These are phyloP conservation scores for Gymnocypris eckloni DNA, from an alignment of 2,797 vertebrate genomes.

Conservation along the genomic window DNA sequence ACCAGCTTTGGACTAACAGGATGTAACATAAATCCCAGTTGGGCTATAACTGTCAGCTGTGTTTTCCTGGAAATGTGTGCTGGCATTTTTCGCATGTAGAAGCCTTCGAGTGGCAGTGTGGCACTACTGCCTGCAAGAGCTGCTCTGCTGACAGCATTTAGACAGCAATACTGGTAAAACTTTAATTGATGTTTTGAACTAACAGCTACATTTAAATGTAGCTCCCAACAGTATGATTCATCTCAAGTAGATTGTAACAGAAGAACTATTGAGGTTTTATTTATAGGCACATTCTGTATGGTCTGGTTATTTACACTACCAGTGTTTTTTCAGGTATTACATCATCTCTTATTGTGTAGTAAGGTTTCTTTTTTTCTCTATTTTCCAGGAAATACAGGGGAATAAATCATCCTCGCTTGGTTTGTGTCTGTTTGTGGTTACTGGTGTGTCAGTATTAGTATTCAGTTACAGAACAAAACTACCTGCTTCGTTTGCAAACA, in stretches of 20 bases:
- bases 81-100: conserved; percentile 46
- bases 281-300: neutral
- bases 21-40: conserved; percentile 58
- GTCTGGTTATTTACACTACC: neutral
- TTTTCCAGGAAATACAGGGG: neutral
- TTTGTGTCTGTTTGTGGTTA: neutral
- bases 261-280: conserved; percentile 1
- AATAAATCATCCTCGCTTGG: neutral
- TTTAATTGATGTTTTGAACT: conserved; percentile 1
- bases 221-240: neutral
- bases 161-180: neutral
- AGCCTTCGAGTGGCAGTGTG: conserved; percentile 32
- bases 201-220: neutral
- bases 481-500: conserved; percentile 4
- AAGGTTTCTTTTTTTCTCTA: no score
- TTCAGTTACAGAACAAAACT: neutral
- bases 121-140: conserved; percentile 27
- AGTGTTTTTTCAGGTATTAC: neutral
- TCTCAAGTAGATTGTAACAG: neutral
- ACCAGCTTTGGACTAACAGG: conserved; percentile 37
- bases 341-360: neutral
- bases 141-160: neutral
- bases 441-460: neutral
- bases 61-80: conserved; percentile 60
- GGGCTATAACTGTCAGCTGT: conserved; percentile 33